These are phyloP conservation scores for Stenotaenia linearis DNA, from an alignment of 2,888 invertebrate species.

Conservation along the genomic window DNA sequence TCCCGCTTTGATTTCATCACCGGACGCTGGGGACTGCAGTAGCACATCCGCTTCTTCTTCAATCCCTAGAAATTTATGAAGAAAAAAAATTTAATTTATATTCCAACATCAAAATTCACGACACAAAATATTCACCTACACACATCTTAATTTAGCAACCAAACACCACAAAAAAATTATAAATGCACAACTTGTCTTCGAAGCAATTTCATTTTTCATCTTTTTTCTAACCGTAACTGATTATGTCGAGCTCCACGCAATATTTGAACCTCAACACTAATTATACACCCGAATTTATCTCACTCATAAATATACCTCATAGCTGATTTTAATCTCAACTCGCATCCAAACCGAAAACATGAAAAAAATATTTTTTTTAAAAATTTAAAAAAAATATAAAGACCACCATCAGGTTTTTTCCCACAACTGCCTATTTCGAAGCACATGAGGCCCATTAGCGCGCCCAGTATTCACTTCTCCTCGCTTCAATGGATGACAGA, in stretches of 20 bases:
- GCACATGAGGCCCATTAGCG: not conserved
- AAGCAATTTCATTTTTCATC: not conserved
- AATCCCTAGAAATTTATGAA: slow-evolving; percentile 54
- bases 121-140: not conserved
- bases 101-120: not conserved
- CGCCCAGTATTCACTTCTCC: not conserved
- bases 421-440: not conserved
- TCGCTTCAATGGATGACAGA: not conserved
- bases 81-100: not conserved
- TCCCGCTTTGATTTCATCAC: slow-evolving; percentile 51
- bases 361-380: not conserved
- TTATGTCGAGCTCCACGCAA: too few relatives aligned
- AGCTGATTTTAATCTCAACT: not conserved
- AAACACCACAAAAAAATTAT: not conserved
- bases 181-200: not conserved
- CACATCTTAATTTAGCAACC: not conserved
- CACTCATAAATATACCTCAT: not conserved
- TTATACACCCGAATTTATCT: not conserved
- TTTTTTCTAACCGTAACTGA: not conserved
- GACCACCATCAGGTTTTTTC: not conserved
- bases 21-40: slow-evolving; percentile 52
- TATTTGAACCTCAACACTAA: not conserved
- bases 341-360: not conserved
- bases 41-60: slow-evolving; percentile 55
- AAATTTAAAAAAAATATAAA: too few relatives aligned